Evolutionary conservation across 2,113 vertebrate species (phyloP).

Genomic region (Pterocles orientalis): DNA sequence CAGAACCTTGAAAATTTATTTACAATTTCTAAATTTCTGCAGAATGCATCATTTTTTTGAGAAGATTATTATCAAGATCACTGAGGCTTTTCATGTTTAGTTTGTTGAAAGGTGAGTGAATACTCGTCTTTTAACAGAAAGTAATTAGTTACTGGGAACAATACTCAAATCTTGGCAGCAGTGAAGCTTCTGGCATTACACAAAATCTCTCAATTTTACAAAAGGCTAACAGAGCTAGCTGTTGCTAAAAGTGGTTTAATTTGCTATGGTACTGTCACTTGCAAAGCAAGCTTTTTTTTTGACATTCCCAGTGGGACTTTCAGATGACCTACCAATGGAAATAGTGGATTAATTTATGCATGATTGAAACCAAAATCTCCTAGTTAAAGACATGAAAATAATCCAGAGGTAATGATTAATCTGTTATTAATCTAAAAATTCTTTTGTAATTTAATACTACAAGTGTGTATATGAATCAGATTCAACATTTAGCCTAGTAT

Average conservation of each 20-base stretch:
- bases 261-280: not conserved
- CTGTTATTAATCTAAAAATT: not conserved
- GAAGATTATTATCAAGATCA: not conserved
- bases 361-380: not conserved
- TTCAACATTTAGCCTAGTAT: not conserved
- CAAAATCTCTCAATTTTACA: not conserved
- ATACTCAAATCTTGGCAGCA: not conserved
- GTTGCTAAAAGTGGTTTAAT: not conserved
- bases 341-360: not conserved
- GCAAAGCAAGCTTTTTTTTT: not conserved
- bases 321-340: not conserved
- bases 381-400: not conserved
- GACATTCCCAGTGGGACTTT: not conserved
- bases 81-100: not conserved
- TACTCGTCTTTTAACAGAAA: not conserved
- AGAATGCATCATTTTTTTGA: not conserved
- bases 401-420: not conserved
- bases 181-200: not conserved
- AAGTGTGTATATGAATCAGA: not conserved
- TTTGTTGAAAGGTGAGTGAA: not conserved
- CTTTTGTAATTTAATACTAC: not conserved
- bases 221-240: not conserved
- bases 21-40: not conserved
- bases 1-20: not conserved
- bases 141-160: not conserved